Percentiles rank a stretch among this genome's conserved stretches.
Conservation (phyloP, 1,140 invertebrate genomes). For the Pachypeltis micranthus region DNA sequence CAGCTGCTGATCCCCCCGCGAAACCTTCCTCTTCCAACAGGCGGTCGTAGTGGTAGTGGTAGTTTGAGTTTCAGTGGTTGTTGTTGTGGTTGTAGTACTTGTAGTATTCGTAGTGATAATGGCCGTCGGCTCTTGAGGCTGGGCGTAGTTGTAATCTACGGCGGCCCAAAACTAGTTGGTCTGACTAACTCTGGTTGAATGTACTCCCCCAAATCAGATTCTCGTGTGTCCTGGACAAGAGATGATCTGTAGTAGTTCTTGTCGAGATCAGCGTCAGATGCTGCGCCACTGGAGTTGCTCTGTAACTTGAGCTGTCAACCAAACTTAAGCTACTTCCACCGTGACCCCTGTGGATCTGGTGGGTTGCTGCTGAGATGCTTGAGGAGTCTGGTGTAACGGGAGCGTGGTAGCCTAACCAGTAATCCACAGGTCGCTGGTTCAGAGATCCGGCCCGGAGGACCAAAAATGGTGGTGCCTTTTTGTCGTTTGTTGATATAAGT, state of each 20-base stretch:
- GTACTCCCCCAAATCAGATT: conserved; percentile 22
- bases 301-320: conserved; percentile 65
- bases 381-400: no score
- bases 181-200: not conserved
- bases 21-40: not conserved
- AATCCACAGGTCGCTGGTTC: no score
- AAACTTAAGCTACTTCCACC: conserved; percentile 54
- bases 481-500: no score
- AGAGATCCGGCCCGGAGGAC: no score
- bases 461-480: no score
- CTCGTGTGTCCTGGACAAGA: conserved; percentile 16
- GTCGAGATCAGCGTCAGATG: conserved; percentile 18
- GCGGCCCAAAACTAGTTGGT: not conserved
- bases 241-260: not conserved
- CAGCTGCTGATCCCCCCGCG: no score
- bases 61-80: conserved; percentile 43
- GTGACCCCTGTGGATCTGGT: no score
- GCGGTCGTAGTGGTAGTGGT: conserved; percentile 28
- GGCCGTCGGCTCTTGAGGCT: conserved; percentile 34
- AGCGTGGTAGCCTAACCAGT: no score
- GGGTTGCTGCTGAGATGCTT: no score
- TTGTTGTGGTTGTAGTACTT: conserved; percentile 42
- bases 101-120: conserved; percentile 46
- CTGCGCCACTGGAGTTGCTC: conserved; percentile 41
- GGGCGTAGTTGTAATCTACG: conserved; percentile 22